These are phyloP conservation scores for Drosophila kohkoa DNA, from an alignment of 1,140 invertebrate species.

Conservation along the genomic window DNA sequence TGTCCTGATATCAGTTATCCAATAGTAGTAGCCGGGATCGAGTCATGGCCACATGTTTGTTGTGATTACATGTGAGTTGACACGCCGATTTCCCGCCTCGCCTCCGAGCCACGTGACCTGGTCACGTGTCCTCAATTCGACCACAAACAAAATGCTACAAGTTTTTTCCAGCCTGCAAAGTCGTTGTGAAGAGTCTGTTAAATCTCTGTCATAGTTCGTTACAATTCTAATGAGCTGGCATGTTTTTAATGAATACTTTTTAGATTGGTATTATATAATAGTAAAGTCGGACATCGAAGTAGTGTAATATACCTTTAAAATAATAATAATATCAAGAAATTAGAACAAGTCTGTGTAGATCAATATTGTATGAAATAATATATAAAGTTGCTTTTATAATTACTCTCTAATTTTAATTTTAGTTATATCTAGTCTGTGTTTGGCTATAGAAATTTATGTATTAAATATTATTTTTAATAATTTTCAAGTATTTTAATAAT, in stretches of 20 bases:
- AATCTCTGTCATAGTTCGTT: not conserved
- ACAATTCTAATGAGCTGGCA: not conserved
- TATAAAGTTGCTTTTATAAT: no score
- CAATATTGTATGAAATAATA: no score
- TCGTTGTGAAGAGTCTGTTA: not conserved
- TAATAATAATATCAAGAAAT: not conserved
- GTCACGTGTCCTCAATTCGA: conserved; percentile 75
- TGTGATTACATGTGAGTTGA: conserved; percentile 77
- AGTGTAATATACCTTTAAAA: not conserved
- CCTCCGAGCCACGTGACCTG: conserved; percentile 69
- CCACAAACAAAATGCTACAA: conserved; percentile 52
- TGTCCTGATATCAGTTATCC: conserved; percentile 57
- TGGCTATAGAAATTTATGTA: no score
- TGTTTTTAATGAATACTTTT: not conserved
- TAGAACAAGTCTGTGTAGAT: no score
- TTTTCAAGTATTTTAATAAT: no score
- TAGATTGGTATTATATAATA: not conserved
- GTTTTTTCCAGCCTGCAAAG: conserved; percentile 1
- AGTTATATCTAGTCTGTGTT: no score
- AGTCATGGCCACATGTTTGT: conserved; percentile 69
- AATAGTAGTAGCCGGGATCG: conserved; percentile 49
- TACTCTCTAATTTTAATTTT: no score
- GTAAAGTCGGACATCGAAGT: not conserved
- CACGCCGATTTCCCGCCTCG: conserved; percentile 53
- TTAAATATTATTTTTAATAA: no score